Percentiles rank a stretch among this genome's conserved stretches.
phyloP scores from a whole-genome alignment of 2,797 vertebrate species.

The Phrynocephalus guinanensis region DNA sequence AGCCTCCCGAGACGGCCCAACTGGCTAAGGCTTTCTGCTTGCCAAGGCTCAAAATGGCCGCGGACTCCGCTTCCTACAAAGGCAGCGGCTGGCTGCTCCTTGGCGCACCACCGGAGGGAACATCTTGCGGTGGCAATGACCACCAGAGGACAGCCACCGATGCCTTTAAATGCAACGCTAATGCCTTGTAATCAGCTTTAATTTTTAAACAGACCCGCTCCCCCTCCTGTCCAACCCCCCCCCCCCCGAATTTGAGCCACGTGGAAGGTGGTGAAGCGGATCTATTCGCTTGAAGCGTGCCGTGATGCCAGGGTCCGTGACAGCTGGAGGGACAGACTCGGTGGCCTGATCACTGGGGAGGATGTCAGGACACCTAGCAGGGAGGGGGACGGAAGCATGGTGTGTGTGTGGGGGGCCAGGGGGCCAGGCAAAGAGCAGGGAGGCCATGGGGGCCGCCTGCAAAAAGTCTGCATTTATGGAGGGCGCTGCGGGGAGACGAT shows the following conservation, averaged over 20 bases:
- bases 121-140: slow-evolving; percentile 44
- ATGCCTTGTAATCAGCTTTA: slow-evolving; percentile 78
- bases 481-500: neutral
- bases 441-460: neutral
- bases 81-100: neutral
- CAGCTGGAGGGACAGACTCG: slow-evolving; percentile 82
- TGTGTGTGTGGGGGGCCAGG: neutral
- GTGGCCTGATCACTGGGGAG: slow-evolving; percentile 73
- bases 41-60: neutral
- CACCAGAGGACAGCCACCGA: slow-evolving; percentile 49
- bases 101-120: slow-evolving; percentile 55
- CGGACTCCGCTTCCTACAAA: neutral
- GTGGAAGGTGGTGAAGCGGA: slow-evolving; percentile 58
- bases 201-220: slow-evolving; percentile 74
- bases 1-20: neutral
- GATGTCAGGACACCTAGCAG: slow-evolving; percentile 74
- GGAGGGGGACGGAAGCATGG: slow-evolving; percentile 39
- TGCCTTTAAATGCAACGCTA: slow-evolving; percentile 67
- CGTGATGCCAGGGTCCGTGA: slow-evolving; percentile 66
- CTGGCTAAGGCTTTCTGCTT: neutral
- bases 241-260: slow-evolving; percentile 65
- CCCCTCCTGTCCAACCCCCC: slow-evolving; percentile 66
- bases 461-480: neutral
- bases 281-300: slow-evolving; percentile 43
- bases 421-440: neutral